Evolutionary conservation across 2,888 invertebrate genomes (phyloP).

Genomic region (Drosophila mettleri): DNA sequence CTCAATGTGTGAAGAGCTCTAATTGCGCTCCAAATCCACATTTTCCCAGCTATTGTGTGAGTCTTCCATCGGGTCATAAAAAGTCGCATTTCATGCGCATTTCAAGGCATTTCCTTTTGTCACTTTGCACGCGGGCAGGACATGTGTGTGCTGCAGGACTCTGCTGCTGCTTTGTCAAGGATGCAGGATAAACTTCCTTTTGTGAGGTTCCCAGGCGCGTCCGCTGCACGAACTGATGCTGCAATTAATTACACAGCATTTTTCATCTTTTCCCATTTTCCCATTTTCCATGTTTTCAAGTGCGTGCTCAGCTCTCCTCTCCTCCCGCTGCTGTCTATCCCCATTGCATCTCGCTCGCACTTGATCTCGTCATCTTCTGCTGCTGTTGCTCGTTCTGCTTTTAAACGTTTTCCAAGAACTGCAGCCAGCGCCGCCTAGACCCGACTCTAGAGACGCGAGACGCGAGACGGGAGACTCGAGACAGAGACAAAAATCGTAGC

Average conservation of each 20-base stretch:
- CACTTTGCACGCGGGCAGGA: constrained; percentile 39
- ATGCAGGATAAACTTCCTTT: constrained; percentile 65
- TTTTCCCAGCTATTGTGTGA: constrained; percentile 22
- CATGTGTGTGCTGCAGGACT: constrained; percentile 46
- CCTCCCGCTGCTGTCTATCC: neutral
- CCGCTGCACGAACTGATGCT: constrained; percentile 19
- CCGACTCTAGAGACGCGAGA: constrained; percentile 21
- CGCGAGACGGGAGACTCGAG: constrained; percentile 10
- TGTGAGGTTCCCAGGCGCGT: constrained; percentile 52
- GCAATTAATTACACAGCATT: constrained; percentile 80
- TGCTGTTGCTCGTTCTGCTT: constrained; percentile 55
- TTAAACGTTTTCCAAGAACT: constrained; percentile 75
- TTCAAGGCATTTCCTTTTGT: constrained; percentile 69
- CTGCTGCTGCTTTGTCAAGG: neutral
- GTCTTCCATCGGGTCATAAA: constrained; percentile 47
- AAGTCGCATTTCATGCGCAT: constrained; percentile 49
- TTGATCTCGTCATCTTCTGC: constrained; percentile 21
- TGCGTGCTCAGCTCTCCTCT: constrained; percentile 32
- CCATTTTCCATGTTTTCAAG: constrained; percentile 40
- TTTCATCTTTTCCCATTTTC: constrained; percentile 56
- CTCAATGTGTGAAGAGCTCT: constrained; percentile 46
- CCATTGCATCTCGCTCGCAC: neutral
- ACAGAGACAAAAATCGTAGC: constrained; percentile 23
- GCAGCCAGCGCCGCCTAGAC: constrained; percentile 62
- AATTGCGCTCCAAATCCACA: constrained; percentile 23